Percentiles rank a stretch among this genome's conserved stretches.
These are phyloP conservation scores for Mormyrops attenuatus DNA, from an alignment of 2,797 vertebrate genomes.

Conservation along the genomic window DNA sequence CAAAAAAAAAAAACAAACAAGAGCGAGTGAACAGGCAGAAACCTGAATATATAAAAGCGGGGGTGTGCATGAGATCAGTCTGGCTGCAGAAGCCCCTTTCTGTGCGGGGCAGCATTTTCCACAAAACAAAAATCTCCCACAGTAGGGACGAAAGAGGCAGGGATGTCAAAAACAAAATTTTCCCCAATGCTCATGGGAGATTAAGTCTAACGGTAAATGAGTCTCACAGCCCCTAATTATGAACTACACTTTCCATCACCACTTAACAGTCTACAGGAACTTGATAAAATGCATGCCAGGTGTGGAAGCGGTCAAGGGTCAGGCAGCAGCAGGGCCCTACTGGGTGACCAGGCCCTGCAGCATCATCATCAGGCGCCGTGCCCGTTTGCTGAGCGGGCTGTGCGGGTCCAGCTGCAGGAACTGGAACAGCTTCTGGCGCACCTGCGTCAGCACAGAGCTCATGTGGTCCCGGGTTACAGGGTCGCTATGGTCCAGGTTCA, in stretches of 20 bases:
- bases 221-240: not conserved
- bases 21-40: not conserved
- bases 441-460: slow-evolving; percentile 84
- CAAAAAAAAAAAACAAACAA: not conserved
- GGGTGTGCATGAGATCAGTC: not conserved
- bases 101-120: not conserved
- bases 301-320: not conserved
- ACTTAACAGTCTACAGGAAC: not conserved
- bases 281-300: slow-evolving; percentile 15
- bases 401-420: slow-evolving; percentile 89
- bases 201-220: not conserved
- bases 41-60: not conserved
- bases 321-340: slow-evolving; percentile 37
- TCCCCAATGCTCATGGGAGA: not conserved
- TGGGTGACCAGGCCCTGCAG: slow-evolving; percentile 86
- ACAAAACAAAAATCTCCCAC: not conserved
- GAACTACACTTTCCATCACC: not conserved
- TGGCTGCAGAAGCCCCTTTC: not conserved
- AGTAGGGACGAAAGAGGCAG: not conserved
- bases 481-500: slow-evolving; percentile 92
- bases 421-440: slow-evolving; percentile 84
- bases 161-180: not conserved
- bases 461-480: slow-evolving; percentile 97
- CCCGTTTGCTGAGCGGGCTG: slow-evolving; percentile 76
- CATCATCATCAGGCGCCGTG: slow-evolving; percentile 92